Evolutionary conservation across 1,140 invertebrate genomes (phyloP).

Genomic region (Theocolax elegans): DNA sequence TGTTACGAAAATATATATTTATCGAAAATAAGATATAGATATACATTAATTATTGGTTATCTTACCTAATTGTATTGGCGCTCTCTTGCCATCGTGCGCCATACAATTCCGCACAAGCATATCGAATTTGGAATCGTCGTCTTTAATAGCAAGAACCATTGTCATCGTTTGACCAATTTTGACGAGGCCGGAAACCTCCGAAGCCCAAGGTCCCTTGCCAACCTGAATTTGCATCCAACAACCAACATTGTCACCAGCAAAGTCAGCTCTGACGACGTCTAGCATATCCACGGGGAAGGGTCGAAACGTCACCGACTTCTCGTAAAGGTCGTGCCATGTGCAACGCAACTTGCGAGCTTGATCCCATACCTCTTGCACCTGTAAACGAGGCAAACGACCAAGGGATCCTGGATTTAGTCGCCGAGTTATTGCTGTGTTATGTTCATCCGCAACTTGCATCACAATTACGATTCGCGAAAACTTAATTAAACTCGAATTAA

Average conservation of each 20-base stretch:
- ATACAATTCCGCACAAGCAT: slow-evolving; percentile 95
- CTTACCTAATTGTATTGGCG: slow-evolving; percentile 85
- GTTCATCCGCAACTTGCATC: too few species aligned
- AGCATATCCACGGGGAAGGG: slow-evolving; percentile 96
- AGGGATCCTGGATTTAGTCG: too few species aligned
- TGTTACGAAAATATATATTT: too few species aligned
- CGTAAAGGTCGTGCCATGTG: slow-evolving; percentile 96
- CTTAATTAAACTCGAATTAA: too few species aligned
- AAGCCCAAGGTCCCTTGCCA: slow-evolving; percentile 95
- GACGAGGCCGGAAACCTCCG: slow-evolving; percentile 92
- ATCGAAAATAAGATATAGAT: too few species aligned
- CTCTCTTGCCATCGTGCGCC: slow-evolving; percentile 92
- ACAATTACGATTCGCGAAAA: too few species aligned
- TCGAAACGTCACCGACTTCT: slow-evolving; percentile 93
- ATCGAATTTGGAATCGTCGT: slow-evolving; percentile 95
- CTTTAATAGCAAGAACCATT: slow-evolving; percentile 95
- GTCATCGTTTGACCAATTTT: slow-evolving; percentile 98
- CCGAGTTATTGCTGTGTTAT: too few species aligned
- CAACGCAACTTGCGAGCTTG: slow-evolving; percentile 91
- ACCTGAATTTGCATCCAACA: slow-evolving; percentile 97
- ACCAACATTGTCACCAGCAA: slow-evolving; percentile 94
- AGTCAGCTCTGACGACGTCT: slow-evolving; percentile 91
- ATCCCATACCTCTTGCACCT: slow-evolving; percentile 97
- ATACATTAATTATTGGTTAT: too few species aligned
- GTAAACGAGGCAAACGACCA: too few species aligned